Evolutionary conservation across 2,797 vertebrate genomes (phyloP).

Genomic region (Hafferia zeledoni): DNA sequence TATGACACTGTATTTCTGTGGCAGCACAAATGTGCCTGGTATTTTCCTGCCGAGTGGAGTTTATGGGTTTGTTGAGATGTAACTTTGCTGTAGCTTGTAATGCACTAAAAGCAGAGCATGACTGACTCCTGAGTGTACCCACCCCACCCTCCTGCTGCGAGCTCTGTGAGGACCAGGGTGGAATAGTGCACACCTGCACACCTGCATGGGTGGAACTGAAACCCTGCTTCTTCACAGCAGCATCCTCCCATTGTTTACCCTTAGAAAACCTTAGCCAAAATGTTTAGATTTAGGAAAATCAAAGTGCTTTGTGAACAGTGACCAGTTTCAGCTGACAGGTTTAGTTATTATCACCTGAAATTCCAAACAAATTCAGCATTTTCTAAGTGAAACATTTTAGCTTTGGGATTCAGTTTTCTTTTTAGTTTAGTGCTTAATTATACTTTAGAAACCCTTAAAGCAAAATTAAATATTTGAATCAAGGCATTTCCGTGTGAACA

Average conservation of each 20-base stretch:
- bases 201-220: background rate
- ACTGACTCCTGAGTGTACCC: background rate
- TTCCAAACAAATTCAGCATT: background rate
- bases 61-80: background rate
- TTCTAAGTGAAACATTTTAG: background rate
- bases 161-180: background rate
- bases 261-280: background rate
- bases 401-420: background rate
- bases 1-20: background rate
- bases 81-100: background rate
- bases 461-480: background rate
- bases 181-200: background rate
- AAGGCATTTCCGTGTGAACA: background rate
- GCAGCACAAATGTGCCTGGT: background rate
- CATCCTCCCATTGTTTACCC: fast-evolving
- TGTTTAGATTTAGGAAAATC: background rate
- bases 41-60: background rate
- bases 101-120: fast-evolving
- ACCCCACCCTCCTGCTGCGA: background rate
- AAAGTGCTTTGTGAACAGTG: background rate
- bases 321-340: background rate
- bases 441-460: background rate
- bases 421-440: background rate
- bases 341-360: background rate
- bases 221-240: background rate